A percentile compares a stretch with the other conserved stretches of the same genome.
Evolutionary conservation across 2,113 vertebrate species (phyloP).

Genomic region (Podarcis raffonei): DNA sequence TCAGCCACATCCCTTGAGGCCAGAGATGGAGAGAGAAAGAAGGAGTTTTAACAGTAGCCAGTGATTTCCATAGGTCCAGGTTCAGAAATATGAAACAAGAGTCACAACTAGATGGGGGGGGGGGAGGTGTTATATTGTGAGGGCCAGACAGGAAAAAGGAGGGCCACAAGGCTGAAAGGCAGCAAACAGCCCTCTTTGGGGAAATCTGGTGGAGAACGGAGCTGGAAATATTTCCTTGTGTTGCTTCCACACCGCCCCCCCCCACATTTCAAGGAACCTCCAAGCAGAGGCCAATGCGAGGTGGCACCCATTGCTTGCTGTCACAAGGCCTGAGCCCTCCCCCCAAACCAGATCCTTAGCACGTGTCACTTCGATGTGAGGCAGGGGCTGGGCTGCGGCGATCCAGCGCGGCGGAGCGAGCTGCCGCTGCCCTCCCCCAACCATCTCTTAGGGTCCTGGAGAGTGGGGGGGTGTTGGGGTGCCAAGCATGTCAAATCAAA

Average conservation of each 20-base stretch:
- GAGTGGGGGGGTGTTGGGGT: not conserved
- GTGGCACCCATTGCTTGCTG: slow-evolving; percentile 32
- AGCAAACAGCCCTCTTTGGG: no score
- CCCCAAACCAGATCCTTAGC: slow-evolving; percentile 22
- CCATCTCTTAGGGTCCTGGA: slow-evolving; percentile 9
- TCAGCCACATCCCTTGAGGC: slow-evolving; percentile 9
- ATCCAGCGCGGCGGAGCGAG: slow-evolving; percentile 43
- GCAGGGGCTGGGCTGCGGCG: slow-evolving; percentile 23
- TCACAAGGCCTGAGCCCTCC: slow-evolving; percentile 22
- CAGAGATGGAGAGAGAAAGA: not conserved
- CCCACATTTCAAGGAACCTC: slow-evolving; percentile 37
- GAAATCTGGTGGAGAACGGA: not conserved
- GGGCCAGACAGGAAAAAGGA: not conserved
- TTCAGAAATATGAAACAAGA: not conserved
- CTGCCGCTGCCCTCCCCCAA: slow-evolving; percentile 20
- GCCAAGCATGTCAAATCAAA: not conserved
- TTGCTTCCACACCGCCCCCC: not conserved
- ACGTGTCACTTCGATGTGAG: slow-evolving; percentile 53
- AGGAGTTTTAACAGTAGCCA: not conserved
- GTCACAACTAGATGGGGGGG: not conserved
- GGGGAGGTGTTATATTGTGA: not conserved
- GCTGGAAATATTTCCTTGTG: not conserved
- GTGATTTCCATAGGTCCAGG: not conserved
- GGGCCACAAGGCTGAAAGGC: not conserved
- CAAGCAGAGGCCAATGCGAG: slow-evolving; percentile 33